Percentiles rank a stretch among this genome's conserved stretches.
Evolutionary conservation across 2,888 invertebrate genomes (phyloP).

Genomic region (Willowsia nigromaculata): DNA sequence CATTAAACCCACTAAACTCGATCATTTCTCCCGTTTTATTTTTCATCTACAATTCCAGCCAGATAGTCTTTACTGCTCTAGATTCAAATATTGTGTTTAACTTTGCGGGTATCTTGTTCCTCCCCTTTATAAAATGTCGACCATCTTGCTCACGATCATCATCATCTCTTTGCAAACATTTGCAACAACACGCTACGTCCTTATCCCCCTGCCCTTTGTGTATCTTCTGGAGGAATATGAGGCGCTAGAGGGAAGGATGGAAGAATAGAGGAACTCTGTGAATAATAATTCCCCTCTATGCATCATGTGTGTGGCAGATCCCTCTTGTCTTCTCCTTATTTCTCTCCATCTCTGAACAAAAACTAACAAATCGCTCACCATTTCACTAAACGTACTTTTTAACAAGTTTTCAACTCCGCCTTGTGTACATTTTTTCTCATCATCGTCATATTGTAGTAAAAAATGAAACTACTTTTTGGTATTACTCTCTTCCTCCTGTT

Average conservation of each 20-base stretch:
- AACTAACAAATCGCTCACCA: not conserved
- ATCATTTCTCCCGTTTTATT: not conserved
- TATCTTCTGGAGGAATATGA: too few species aligned
- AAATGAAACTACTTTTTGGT: not conserved
- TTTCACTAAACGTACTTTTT: not conserved
- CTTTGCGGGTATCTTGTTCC: not conserved
- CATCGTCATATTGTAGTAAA: not conserved
- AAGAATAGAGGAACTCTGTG: not conserved
- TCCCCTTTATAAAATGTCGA: not conserved
- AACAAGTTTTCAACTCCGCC: too few species aligned
- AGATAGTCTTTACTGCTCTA: not conserved
- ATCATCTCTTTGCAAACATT: not conserved
- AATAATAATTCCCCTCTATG: not conserved
- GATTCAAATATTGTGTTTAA: conserved; percentile 11
- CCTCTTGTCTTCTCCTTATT: not conserved
- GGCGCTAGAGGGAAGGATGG: not conserved
- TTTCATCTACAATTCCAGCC: not conserved
- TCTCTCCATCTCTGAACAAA: not conserved
- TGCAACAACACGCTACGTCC: too few species aligned
- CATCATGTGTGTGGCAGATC: not conserved
- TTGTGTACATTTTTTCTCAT: not conserved
- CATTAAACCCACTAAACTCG: not conserved
- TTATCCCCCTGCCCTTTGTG: too few species aligned
- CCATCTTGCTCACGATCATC: not conserved
- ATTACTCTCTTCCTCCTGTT: too few species aligned